phyloP scores from a whole-genome alignment of 30 jellyfish, hydroid and myxozoan genomes.

The Turritopsis rubra region DNA sequence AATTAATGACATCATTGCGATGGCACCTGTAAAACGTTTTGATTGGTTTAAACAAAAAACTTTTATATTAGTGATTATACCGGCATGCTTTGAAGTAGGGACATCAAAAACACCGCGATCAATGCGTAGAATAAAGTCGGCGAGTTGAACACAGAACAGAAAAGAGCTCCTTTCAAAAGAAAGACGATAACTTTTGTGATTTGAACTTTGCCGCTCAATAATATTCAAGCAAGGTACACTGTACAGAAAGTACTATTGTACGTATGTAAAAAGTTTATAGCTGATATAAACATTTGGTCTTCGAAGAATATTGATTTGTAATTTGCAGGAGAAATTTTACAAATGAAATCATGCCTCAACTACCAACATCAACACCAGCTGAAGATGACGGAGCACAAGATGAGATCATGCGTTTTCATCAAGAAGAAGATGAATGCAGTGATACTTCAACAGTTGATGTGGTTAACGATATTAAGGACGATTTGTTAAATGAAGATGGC shows the following conservation, averaged over 20 bases:
- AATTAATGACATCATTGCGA: constrained; percentile 89
- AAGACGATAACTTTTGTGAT: constrained; percentile 38
- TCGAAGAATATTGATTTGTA: neutral
- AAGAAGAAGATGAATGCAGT: constrained; percentile 89
- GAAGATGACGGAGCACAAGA: constrained; percentile 98
- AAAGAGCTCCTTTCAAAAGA: constrained; percentile 31
- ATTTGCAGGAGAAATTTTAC: neutral
- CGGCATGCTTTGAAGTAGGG: constrained; percentile 90
- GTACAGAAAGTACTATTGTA: constrained; percentile 15
- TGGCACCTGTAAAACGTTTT: constrained; percentile 99
- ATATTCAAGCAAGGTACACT: constrained; percentile 10
- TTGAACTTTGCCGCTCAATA: constrained; percentile 49
- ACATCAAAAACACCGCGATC: constrained; percentile 91
- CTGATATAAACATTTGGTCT: constrained; percentile 8
- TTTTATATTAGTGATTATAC: constrained; percentile 68
- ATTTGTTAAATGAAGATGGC: constrained; percentile 81
- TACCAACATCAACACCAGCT: constrained; percentile 86
- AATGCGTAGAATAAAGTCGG: constrained; percentile 59
- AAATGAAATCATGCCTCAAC: constrained; percentile 71
- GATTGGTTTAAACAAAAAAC: constrained; percentile 75
- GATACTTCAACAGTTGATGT: constrained; percentile 93
- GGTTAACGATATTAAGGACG: constrained; percentile 88
- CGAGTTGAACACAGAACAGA: constrained; percentile 35
- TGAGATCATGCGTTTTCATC: constrained; percentile 73
- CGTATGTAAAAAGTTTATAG: constrained; percentile 1